A percentile compares a stretch with the other conserved stretches of the same genome.
These are phyloP conservation scores for Anser cygnoides DNA, from an alignment of 2,113 vertebrate species.

Conservation along the genomic window DNA sequence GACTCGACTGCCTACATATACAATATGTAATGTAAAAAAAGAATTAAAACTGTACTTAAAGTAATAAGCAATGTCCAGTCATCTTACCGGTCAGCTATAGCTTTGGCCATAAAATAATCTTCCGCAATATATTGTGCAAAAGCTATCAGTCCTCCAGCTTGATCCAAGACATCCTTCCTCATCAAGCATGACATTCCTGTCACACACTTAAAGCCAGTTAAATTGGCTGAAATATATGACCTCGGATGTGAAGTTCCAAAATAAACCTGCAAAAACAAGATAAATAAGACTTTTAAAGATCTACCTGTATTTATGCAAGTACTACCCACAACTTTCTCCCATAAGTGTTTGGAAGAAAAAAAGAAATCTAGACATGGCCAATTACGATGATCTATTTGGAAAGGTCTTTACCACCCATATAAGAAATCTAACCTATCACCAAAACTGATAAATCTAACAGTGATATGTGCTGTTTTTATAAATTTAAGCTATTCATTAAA, in stretches of 20 bases:
- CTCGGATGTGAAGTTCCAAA: conserved; percentile 98
- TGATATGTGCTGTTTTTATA: neutral
- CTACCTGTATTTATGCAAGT: neutral
- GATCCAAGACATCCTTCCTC: conserved; percentile 95
- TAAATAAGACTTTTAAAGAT: neutral
- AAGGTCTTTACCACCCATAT: neutral
- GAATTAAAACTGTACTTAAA: neutral
- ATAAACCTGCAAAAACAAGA: conserved; percentile 86
- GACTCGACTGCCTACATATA: neutral
- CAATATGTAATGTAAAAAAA: fast-evolving
- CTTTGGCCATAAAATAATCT: conserved; percentile 99
- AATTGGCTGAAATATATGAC: conserved; percentile 96
- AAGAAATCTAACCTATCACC: neutral
- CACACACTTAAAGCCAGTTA: conserved; percentile 97
- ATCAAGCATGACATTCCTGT: conserved; percentile 98
- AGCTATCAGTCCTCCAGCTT: conserved; percentile 93
- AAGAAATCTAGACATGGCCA: neutral
- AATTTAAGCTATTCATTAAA: neutral
- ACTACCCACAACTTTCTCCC: neutral
- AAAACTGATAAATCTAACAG: neutral
- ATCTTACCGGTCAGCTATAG: conserved; percentile 94
- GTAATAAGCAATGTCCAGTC: neutral
- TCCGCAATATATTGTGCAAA: conserved; percentile 98
- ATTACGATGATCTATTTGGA: neutral
- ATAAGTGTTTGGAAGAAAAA: neutral